phyloP scores from a whole-genome alignment of 2,797 vertebrate genomes.

The Podarcis siculus region DNA sequence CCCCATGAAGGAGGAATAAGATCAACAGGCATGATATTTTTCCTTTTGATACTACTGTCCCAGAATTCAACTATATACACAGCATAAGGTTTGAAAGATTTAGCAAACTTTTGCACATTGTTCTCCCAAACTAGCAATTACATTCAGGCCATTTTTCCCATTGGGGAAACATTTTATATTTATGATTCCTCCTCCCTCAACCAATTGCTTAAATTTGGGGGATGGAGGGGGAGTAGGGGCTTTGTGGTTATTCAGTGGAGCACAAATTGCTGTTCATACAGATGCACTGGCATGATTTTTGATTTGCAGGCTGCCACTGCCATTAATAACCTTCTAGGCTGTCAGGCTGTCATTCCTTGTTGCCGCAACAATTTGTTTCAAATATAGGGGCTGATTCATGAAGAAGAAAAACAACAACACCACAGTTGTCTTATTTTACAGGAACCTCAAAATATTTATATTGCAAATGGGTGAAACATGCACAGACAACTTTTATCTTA shows the following conservation, averaged over 20 bases:
- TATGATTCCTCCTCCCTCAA: conserved; percentile 69
- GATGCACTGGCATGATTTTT: conserved; percentile 74
- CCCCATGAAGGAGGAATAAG: background rate
- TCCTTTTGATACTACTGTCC: background rate
- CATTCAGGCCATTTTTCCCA: conserved; percentile 40
- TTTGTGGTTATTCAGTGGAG: conserved; percentile 75
- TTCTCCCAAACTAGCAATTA: conserved; percentile 55
- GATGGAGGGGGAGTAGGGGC: conserved; percentile 19
- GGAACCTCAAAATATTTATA: conserved; percentile 70
- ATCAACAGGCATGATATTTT: background rate
- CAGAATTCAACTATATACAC: background rate
- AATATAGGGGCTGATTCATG: conserved; percentile 76
- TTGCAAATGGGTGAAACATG: conserved; percentile 66
- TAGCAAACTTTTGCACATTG: conserved; percentile 33
- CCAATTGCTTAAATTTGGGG: conserved; percentile 59
- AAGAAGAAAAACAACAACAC: conserved; percentile 60
- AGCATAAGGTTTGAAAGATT: conserved; percentile 2
- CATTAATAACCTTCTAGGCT: conserved; percentile 77
- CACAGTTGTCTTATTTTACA: conserved; percentile 69
- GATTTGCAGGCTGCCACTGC: conserved; percentile 81
- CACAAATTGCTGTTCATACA: conserved; percentile 75
- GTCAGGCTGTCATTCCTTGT: conserved; percentile 79
- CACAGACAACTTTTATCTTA: conserved; percentile 45
- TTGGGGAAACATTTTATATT: conserved; percentile 60
- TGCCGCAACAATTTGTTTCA: conserved; percentile 77